A percentile compares a stretch with the other conserved stretches of the same genome.
phyloP scores from a whole-genome alignment of 2,888 invertebrate species.

The Drosophila histrio region DNA sequence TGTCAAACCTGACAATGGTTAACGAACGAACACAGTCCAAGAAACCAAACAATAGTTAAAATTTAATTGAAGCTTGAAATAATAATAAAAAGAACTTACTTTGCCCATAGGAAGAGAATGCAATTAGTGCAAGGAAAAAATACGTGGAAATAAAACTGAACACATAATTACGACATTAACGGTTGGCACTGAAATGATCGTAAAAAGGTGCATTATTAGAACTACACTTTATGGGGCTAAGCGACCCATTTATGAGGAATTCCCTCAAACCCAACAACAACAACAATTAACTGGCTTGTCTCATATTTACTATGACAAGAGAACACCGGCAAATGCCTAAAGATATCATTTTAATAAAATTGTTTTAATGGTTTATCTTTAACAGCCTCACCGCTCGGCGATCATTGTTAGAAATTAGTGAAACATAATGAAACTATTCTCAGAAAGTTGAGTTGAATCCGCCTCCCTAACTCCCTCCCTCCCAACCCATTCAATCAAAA shows the following conservation, averaged over 20 bases:
- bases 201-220: constrained; percentile 29
- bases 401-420: constrained; percentile 49
- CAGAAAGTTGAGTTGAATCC: constrained; percentile 33
- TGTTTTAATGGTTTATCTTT: constrained; percentile 65
- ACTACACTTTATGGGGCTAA: constrained; percentile 36
- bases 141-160: constrained; percentile 44
- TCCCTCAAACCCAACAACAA: background rate
- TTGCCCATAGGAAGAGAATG: constrained; percentile 36
- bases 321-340: constrained; percentile 1
- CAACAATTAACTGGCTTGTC: constrained; percentile 43
- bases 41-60: constrained; percentile 1
- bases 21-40: background rate
- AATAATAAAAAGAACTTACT: constrained; percentile 15
- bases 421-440: constrained; percentile 75
- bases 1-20: constrained; percentile 28
- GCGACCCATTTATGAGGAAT: constrained; percentile 54
- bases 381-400: constrained; percentile 7
- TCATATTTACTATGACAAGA: constrained; percentile 38
- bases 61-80: constrained; percentile 13
- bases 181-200: constrained; percentile 30
- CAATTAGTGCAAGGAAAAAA: constrained; percentile 56
- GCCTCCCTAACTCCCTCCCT: background rate
- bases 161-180: constrained; percentile 64
- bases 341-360: constrained; percentile 64
- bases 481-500: constrained; percentile 70